These are phyloP conservation scores for Folsomia candida DNA, from an alignment of 2,888 invertebrate species.

Conservation along the genomic window DNA sequence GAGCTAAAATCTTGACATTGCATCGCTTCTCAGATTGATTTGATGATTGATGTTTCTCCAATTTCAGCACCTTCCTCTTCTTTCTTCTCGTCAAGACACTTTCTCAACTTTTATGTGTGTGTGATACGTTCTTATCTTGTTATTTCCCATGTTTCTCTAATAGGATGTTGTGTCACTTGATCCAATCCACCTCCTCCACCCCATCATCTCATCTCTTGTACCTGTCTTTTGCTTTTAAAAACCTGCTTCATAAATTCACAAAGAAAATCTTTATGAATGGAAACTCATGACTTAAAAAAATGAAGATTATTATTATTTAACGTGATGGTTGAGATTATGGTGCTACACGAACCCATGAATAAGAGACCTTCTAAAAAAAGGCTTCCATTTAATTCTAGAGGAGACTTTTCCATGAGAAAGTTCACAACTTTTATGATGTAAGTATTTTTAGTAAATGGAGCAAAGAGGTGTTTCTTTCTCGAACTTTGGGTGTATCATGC, in stretches of 20 bases:
- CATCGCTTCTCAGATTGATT: background rate
- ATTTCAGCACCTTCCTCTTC: conserved; percentile 5
- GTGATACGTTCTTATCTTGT: conserved; percentile 2
- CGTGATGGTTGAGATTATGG: background rate
- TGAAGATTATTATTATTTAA: background rate
- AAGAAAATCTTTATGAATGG: conserved; percentile 2
- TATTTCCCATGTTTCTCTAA: background rate
- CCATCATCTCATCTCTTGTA: background rate
- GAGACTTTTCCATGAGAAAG: conserved; percentile 1
- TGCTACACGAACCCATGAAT: background rate
- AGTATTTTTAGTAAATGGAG: background rate
- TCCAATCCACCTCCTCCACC: too few relatives aligned
- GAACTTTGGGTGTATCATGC: background rate
- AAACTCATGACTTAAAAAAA: background rate
- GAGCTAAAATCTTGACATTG: background rate
- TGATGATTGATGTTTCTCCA: background rate
- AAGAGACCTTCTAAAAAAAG: background rate
- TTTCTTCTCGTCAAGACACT: background rate
- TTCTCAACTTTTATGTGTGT: too few relatives aligned
- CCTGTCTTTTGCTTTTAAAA: too few relatives aligned
- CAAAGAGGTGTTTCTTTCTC: background rate
- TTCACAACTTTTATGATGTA: conserved; percentile 1
- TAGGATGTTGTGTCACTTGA: background rate
- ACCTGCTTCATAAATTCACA: too few relatives aligned
- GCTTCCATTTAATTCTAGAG: background rate